Conservation (phyloP, 2,113 vertebrate species). For the Ictalurus punctatus region DNA sequence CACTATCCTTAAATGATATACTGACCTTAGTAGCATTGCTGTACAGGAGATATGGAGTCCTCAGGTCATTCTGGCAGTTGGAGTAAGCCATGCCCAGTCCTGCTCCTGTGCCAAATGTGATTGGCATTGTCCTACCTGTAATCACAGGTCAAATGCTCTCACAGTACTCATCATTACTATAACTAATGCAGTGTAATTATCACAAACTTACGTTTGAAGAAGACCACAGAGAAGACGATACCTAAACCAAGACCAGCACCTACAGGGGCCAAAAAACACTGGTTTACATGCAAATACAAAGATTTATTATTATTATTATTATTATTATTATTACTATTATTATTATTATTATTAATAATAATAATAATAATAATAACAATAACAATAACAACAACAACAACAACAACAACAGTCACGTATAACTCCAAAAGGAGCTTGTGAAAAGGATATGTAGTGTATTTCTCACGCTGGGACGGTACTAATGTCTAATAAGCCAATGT, state of each 20-base stretch:
- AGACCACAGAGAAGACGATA: slow-evolving; percentile 92
- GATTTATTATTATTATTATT: background rate
- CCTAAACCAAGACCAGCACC: slow-evolving; percentile 93
- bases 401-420: background rate
- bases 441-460: background rate
- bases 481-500: background rate
- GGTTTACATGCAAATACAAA: background rate
- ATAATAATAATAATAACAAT: too few species aligned
- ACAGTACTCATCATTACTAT: background rate
- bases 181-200: background rate
- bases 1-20: background rate
- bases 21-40: slow-evolving; percentile 84
- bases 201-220: slow-evolving; percentile 93
- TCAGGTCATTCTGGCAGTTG: slow-evolving; percentile 95
- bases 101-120: slow-evolving; percentile 82
- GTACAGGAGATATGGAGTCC: slow-evolving; percentile 84
- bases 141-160: slow-evolving; percentile 9
- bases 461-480: background rate
- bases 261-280: slow-evolving; percentile 55
- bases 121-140: slow-evolving; percentile 89
- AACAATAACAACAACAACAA: too few species aligned
- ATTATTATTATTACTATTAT: background rate
- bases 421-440: background rate
- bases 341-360: background rate
- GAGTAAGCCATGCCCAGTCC: slow-evolving; percentile 96